Evolutionary conservation across 2,113 vertebrate genomes (phyloP).

Genomic region (Tursiops truncatus): DNA sequence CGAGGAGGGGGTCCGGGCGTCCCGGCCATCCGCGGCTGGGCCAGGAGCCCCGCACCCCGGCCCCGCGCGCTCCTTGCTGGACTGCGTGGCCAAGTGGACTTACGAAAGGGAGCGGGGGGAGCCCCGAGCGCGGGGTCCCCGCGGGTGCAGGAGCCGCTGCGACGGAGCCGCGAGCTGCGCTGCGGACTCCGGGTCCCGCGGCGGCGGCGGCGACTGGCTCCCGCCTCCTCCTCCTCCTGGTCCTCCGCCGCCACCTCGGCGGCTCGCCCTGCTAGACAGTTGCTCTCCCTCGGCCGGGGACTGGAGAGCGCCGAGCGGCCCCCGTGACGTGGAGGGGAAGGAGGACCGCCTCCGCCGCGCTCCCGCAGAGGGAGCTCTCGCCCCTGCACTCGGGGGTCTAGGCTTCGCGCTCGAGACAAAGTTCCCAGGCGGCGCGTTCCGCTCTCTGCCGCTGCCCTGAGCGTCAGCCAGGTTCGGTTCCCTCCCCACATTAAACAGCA

Average conservation of each 20-base stretch:
- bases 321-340: slow-evolving; percentile 26
- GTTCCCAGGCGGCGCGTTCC: background rate
- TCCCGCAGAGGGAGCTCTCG: slow-evolving; percentile 7
- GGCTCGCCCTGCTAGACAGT: background rate
- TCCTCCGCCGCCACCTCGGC: background rate
- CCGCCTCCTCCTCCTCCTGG: background rate
- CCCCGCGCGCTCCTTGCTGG: background rate
- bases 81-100: slow-evolving; percentile 27
- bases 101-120: slow-evolving; percentile 40
- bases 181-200: background rate
- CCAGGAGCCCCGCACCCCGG: background rate
- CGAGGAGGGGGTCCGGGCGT: background rate
- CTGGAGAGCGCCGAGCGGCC: slow-evolving; percentile 1
- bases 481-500: background rate
- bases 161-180: background rate
- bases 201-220: background rate
- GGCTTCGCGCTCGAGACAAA: background rate
- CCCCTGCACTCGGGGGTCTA: background rate
- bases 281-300: background rate
- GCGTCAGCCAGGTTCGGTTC: background rate
- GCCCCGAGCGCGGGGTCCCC: background rate
- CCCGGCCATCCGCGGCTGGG: background rate
- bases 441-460: background rate
- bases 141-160: background rate
- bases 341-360: slow-evolving; percentile 13